Evolutionary conservation across 2,888 invertebrate genomes (phyloP).

Genomic region (Pristionchus arcanus): DNA sequence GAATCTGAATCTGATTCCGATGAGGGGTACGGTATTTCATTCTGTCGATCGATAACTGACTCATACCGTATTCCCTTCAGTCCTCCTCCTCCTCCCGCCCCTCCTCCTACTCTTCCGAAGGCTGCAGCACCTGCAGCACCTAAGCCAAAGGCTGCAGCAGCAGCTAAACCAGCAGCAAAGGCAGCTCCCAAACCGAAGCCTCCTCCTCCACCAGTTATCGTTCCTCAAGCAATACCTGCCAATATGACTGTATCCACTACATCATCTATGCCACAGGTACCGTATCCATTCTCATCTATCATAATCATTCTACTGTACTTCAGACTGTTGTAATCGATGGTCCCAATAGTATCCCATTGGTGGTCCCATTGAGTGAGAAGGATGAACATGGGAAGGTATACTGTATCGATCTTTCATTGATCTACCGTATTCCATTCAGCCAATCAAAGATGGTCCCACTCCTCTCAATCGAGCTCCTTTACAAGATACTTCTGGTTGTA

Average conservation of each 20-base stretch:
- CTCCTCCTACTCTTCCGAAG: not conserved
- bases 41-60: conserved; percentile 13
- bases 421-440: conserved; percentile 3
- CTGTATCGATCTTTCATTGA: not conserved
- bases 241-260: conserved; percentile 24
- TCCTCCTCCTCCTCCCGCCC: conserved; percentile 1
- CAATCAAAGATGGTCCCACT: conserved; percentile 28
- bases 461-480: conserved; percentile 12
- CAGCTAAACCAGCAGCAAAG: conserved; percentile 35
- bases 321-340: conserved; percentile 34
- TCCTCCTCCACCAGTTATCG: conserved; percentile 27
- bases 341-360: not conserved
- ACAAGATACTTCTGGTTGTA: conserved; percentile 27
- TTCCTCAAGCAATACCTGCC: conserved; percentile 7
- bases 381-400: conserved; percentile 27
- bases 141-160: conserved; percentile 23
- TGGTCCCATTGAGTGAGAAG: conserved; percentile 24
- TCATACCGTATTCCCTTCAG: conserved; percentile 8
- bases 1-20: conserved; percentile 25
- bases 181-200: conserved; percentile 14
- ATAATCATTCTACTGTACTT: not conserved
- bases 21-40: conserved; percentile 21
- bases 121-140: not conserved
- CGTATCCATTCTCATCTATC: not conserved
- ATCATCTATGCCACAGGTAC: conserved; percentile 29